Percentiles rank a stretch among this genome's conserved stretches.
phyloP scores from a whole-genome alignment of 2,113 vertebrate genomes.

The Stegostoma tigrinum region DNA sequence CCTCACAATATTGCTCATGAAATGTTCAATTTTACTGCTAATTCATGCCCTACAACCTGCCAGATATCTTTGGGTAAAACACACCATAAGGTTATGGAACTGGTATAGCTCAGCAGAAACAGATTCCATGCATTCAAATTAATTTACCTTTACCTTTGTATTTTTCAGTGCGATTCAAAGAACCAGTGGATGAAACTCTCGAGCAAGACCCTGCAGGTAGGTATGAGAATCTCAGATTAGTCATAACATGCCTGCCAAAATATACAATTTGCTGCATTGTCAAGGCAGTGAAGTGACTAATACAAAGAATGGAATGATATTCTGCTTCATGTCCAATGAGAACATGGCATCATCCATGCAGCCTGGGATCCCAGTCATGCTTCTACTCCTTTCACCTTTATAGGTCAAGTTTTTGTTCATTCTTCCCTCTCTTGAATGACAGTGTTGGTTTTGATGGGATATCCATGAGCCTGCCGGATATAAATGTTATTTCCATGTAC shows the following conservation, averaged over 20 bases:
- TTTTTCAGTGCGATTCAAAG: constrained; percentile 22
- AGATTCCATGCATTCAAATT: neutral
- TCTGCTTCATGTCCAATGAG: neutral
- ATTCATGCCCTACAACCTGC: neutral
- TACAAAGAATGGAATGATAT: neutral
- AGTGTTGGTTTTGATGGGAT: neutral
- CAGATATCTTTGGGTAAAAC: neutral
- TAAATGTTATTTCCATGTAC: neutral
- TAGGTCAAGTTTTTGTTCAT: neutral
- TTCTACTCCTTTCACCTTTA: neutral
- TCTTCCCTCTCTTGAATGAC: neutral
- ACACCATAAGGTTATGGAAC: neutral
- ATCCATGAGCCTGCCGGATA: neutral
- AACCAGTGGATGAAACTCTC: neutral
- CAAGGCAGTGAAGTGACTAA: neutral
- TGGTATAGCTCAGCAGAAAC: neutral
- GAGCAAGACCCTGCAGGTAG: constrained; percentile 8
- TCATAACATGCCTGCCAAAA: neutral
- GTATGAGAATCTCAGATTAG: neutral
- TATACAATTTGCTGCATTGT: neutral
- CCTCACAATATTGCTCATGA: neutral
- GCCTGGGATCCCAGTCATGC: neutral
- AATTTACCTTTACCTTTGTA: neutral
- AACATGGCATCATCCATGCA: neutral
- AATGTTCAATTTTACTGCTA: neutral